Conservation (phyloP, 1,140 invertebrate genomes). For the Drosophila sucinea region DNA sequence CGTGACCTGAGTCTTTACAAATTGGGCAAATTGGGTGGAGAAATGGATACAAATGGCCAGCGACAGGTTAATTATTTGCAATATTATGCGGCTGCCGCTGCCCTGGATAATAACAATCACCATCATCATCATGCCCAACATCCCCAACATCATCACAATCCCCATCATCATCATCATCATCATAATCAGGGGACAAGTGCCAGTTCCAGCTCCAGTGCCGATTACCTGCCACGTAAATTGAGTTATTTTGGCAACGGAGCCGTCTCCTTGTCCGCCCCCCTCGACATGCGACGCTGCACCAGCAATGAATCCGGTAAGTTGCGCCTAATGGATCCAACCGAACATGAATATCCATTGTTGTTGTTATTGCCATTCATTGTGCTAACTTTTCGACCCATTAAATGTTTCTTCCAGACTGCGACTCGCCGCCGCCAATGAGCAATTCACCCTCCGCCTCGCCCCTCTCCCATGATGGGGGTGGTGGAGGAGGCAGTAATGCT, state of each 20-base stretch:
- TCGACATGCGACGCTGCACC: constrained; percentile 82
- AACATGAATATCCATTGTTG: constrained; percentile 15
- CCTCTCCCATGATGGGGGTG: constrained; percentile 60
- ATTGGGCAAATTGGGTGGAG: constrained; percentile 30
- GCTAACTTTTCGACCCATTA: constrained; percentile 43
- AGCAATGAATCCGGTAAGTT: constrained; percentile 82
- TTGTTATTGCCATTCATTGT: constrained; percentile 16
- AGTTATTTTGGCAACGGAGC: constrained; percentile 65
- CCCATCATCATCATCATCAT: constrained; percentile 10
- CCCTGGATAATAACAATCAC: constrained; percentile 67
- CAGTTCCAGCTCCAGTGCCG: constrained; percentile 32
- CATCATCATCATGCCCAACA: constrained; percentile 46
- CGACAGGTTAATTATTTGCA: constrained; percentile 56
- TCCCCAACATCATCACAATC: constrained; percentile 1
- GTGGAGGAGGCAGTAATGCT: constrained; percentile 23
- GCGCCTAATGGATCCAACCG: constrained; percentile 34
- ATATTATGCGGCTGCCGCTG: constrained; percentile 63
- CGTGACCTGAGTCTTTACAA: constrained; percentile 68
- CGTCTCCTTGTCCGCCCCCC: constrained; percentile 45
- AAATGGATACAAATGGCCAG: constrained; percentile 30
- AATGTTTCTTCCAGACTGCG: constrained; percentile 63
- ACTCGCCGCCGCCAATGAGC: constrained; percentile 76
- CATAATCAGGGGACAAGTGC: constrained; percentile 30
- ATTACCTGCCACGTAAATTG: constrained; percentile 74
- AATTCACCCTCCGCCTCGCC: constrained; percentile 69